Evolutionary conservation across 2,113 vertebrate genomes (phyloP).

Genomic region (Atractosteus spatula): DNA sequence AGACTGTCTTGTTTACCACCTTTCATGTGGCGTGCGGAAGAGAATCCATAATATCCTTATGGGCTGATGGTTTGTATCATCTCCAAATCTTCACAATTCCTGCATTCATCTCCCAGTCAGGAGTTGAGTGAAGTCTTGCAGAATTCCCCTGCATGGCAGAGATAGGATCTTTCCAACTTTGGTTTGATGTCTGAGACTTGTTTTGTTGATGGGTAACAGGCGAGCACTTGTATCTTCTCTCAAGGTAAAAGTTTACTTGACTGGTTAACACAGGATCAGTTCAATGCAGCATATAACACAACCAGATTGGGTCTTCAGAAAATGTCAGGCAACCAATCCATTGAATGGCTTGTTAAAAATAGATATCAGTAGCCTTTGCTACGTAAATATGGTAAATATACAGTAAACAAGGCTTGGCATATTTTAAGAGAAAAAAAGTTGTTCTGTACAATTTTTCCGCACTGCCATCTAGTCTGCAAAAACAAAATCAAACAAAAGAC

Average conservation of each 20-base stretch:
- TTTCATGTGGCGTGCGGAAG: too few species aligned
- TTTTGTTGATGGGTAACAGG: conserved; percentile 46
- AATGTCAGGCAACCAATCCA: conserved; percentile 70
- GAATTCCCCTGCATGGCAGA: conserved; percentile 91
- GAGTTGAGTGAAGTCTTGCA: conserved; percentile 63
- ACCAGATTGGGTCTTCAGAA: conserved; percentile 55
- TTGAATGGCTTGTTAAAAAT: conserved; percentile 71
- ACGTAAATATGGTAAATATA: conserved; percentile 47
- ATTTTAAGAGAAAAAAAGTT: conserved; percentile 63
- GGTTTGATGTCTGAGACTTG: conserved; percentile 78
- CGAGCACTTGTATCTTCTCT: conserved; percentile 38
- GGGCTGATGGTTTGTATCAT: neutral
- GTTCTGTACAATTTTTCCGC: conserved; percentile 59
- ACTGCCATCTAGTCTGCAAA: conserved; percentile 71
- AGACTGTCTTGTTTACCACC: too few species aligned
- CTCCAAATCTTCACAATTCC: neutral
- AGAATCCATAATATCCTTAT: too few species aligned
- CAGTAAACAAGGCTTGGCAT: conserved; percentile 74
- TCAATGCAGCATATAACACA: conserved; percentile 76
- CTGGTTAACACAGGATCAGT: conserved; percentile 53
- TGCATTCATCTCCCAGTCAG: conserved; percentile 12
- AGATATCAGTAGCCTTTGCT: conserved; percentile 62
- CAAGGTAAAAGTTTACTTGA: conserved; percentile 40
- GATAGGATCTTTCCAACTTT: conserved; percentile 84
- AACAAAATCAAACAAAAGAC: conserved; percentile 14